These are phyloP conservation scores for Brachionus rotundiformis DNA, from an alignment of 1,140 invertebrate species.

Conservation along the genomic window DNA sequence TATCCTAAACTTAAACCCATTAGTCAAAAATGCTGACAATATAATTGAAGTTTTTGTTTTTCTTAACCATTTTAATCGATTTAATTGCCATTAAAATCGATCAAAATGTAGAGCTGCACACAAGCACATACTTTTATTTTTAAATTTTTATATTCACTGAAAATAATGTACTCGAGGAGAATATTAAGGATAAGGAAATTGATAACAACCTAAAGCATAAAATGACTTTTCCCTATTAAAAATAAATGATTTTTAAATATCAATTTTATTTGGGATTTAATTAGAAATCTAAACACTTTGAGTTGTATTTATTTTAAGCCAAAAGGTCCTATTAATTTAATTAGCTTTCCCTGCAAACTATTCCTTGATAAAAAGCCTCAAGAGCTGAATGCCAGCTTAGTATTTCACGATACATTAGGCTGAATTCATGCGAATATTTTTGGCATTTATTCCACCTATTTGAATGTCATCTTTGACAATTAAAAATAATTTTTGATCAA, in stretches of 20 bases:
- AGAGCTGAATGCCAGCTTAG: constrained; percentile 20
- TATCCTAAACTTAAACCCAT: background rate
- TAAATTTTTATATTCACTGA: background rate
- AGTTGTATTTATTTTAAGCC: background rate
- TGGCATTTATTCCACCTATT: background rate
- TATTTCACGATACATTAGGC: constrained; percentile 8
- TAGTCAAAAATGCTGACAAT: constrained; percentile 33
- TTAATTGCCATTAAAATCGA: constrained; percentile 11
- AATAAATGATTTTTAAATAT: constrained; percentile 28
- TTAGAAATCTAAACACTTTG: constrained; percentile 26
- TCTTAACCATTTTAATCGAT: constrained; percentile 17
- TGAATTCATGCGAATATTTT: background rate
- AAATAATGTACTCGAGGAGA: background rate
- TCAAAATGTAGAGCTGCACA: background rate
- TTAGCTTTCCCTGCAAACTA: constrained; percentile 16
- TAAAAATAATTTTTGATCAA: background rate
- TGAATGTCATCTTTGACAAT: background rate
- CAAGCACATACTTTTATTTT: background rate
- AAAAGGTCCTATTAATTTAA: constrained; percentile 44
- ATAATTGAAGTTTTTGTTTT: constrained; percentile 26
- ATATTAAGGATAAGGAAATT: constrained; percentile 30
- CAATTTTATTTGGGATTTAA: constrained; percentile 15
- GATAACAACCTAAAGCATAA: constrained; percentile 33
- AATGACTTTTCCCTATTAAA: constrained; percentile 10
- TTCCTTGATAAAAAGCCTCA: constrained; percentile 1